Evolutionary conservation across 2,113 vertebrate genomes (phyloP).

Genomic region (Channa argus): DNA sequence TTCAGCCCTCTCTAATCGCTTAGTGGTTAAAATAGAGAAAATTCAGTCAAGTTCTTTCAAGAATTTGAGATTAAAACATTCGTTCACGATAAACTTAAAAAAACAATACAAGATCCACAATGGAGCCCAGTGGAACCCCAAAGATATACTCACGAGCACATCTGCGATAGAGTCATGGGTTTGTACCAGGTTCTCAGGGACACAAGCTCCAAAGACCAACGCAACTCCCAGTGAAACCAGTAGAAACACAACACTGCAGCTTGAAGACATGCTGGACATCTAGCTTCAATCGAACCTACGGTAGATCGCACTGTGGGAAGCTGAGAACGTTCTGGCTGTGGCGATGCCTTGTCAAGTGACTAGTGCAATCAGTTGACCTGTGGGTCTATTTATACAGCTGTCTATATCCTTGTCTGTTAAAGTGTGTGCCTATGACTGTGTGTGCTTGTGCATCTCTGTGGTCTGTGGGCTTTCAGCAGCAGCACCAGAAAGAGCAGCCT

Average conservation of each 20-base stretch:
- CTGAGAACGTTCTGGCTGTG: background rate
- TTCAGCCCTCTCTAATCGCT: background rate
- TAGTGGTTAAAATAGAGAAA: background rate
- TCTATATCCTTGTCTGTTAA: slow-evolving; percentile 17
- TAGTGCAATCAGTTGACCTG: slow-evolving; percentile 60
- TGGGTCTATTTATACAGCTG: slow-evolving; percentile 55
- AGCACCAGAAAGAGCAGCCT: slow-evolving; percentile 52
- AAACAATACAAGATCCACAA: background rate
- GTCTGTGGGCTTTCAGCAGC: slow-evolving; percentile 74
- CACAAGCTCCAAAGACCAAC: background rate
- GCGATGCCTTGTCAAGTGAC: slow-evolving; percentile 1
- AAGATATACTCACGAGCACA: slow-evolving; percentile 58
- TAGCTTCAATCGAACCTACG: background rate
- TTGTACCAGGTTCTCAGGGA: fast-evolving
- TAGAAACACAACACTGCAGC: slow-evolving; percentile 11
- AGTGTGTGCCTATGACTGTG: slow-evolving; percentile 5
- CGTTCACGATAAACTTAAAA: background rate
- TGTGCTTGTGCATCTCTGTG: slow-evolving; percentile 56
- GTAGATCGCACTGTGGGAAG: background rate
- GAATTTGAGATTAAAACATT: too few relatives aligned
- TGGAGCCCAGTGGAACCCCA: slow-evolving; percentile 18
- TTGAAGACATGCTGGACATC: slow-evolving; percentile 36
- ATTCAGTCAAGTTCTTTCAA: too few relatives aligned
- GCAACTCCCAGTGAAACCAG: slow-evolving; percentile 58
- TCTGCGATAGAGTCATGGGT: background rate